Evolutionary conservation across 2,797 vertebrate genomes (phyloP).

Genomic region (Choloepus didactylus): DNA sequence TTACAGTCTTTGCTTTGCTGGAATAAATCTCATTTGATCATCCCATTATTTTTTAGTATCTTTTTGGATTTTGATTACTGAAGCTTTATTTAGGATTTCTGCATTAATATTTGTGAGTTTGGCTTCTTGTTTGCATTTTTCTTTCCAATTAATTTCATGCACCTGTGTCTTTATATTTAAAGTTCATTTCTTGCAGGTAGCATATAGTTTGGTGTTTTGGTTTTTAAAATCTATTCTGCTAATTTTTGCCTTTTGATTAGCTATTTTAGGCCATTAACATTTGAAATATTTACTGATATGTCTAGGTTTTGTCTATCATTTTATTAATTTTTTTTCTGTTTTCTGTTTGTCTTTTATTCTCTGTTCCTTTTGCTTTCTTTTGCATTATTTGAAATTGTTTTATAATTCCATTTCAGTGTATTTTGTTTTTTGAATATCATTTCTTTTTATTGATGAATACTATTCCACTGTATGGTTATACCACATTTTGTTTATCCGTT

Average conservation of each 20-base stretch:
- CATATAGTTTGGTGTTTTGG: background rate
- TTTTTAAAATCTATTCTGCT: background rate
- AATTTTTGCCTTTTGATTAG: background rate
- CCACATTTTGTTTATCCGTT: too few species aligned
- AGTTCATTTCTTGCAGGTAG: background rate
- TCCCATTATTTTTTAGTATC: background rate
- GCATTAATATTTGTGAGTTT: background rate
- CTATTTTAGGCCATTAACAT: background rate
- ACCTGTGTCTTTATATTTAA: background rate
- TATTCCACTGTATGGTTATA: too few species aligned
- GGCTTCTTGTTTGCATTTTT: background rate
- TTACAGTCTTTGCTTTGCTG: background rate
- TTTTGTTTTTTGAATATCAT: background rate
- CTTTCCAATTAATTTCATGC: constrained; percentile 26
- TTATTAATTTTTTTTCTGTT: background rate
- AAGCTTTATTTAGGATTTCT: background rate
- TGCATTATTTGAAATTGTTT: background rate
- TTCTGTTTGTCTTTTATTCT: background rate
- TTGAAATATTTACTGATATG: background rate
- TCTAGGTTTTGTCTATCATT: background rate
- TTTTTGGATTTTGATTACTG: background rate
- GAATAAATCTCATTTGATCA: background rate
- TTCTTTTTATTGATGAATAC: too few species aligned
- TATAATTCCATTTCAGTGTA: background rate
- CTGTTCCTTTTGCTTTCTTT: background rate